Evolutionary conservation across 2,797 vertebrate genomes (phyloP).

Genomic region (Enteromius argenteus): DNA sequence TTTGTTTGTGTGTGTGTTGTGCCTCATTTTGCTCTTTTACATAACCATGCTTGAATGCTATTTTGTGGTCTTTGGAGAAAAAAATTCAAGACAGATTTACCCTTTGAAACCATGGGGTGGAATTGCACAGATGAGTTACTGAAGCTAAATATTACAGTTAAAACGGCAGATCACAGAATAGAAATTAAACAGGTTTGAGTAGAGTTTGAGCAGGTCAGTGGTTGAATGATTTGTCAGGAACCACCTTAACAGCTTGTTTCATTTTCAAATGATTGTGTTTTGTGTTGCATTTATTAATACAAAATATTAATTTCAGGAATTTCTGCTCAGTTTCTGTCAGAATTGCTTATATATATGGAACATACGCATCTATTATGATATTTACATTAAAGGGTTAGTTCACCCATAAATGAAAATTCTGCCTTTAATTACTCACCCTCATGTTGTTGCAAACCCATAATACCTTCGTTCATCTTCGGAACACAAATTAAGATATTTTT

Average conservation of each 20-base stretch:
- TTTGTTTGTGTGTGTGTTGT: not conserved
- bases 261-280: not conserved
- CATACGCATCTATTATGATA: not conserved
- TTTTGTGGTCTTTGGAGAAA: not conserved
- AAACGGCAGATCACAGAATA: conserved; percentile 26
- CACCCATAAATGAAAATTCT: too few relatives aligned
- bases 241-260: not conserved
- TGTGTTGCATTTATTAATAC: not conserved
- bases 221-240: conserved; percentile 13
- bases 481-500: too few relatives aligned
- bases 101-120: not conserved
- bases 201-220: conserved; percentile 13
- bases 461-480: too few relatives aligned
- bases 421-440: too few relatives aligned
- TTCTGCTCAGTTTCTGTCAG: not conserved
- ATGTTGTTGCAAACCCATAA: too few relatives aligned
- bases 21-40: not conserved
- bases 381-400: not conserved
- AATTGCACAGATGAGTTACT: not conserved
- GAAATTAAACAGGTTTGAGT: not conserved
- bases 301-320: not conserved
- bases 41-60: not conserved
- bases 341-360: not conserved
- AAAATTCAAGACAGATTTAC: not conserved
- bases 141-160: conserved; percentile 28